A percentile compares a stretch with the other conserved stretches of the same genome.
These are phyloP conservation scores for Amblyteles armatorius DNA, from an alignment of 2,888 invertebrate genomes.

Conservation along the genomic window DNA sequence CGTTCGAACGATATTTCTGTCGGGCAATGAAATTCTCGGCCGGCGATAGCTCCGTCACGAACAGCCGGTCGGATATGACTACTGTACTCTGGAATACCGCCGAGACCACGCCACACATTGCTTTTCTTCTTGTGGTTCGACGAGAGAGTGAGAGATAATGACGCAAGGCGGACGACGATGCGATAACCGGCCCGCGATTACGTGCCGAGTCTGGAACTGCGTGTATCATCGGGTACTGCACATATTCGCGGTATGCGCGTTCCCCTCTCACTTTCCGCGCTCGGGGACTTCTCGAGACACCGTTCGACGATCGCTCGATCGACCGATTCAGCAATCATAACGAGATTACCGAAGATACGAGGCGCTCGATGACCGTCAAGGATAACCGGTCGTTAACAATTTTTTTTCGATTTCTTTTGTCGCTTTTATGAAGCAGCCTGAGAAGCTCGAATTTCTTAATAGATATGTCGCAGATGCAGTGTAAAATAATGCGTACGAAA, in stretches of 20 bases:
- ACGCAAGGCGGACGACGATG: slow-evolving; percentile 32
- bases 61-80: slow-evolving; percentile 39
- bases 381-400: not conserved
- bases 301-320: not conserved
- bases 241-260: not conserved
- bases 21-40: not conserved
- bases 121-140: slow-evolving; percentile 33
- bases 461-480: too few relatives aligned
- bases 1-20: not conserved
- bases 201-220: not conserved
- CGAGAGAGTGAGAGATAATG: slow-evolving; percentile 38
- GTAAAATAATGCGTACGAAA: too few relatives aligned
- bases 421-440: not conserved
- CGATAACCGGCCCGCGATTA: slow-evolving; percentile 52
- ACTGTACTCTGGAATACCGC: slow-evolving; percentile 31
- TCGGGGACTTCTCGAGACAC: not conserved
- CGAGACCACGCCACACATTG: slow-evolving; percentile 15
- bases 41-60: slow-evolving; percentile 27
- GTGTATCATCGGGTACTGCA: not conserved
- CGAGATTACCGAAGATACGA: not conserved
- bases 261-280: slow-evolving; percentile 35
- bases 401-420: not conserved
- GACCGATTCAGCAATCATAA: not conserved
- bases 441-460: too few relatives aligned
- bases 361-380: not conserved